Percentiles rank a stretch among this genome's conserved stretches.
Conservation (phyloP, 23 tunicate genomes). For the Ciona savignyi region DNA sequence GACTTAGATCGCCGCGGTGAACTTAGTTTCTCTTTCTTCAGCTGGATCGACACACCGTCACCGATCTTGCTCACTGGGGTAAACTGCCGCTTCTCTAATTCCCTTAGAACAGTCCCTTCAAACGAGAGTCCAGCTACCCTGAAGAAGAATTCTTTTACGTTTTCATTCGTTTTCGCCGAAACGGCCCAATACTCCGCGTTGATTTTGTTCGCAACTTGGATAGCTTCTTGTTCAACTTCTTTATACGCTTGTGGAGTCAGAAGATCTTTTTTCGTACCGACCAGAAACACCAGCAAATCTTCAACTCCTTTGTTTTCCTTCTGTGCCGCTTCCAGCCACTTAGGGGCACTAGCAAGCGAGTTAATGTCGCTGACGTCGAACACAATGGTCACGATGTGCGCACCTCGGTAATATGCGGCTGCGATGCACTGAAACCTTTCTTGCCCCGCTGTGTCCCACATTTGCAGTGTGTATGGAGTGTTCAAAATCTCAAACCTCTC, state of each 20-base stretch:
- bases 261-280: constrained; percentile 79
- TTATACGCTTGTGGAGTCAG: constrained; percentile 37
- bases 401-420: constrained; percentile 79
- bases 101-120: constrained; percentile 58
- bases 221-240: constrained; percentile 78
- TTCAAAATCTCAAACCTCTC: constrained; percentile 91
- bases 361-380: constrained; percentile 80
- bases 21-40: neutral
- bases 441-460: constrained; percentile 99
- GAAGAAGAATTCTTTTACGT: constrained; percentile 86
- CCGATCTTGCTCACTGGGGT: constrained; percentile 17
- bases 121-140: constrained; percentile 88
- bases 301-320: constrained; percentile 50
- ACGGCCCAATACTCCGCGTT: constrained; percentile 90
- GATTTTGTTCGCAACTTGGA: constrained; percentile 55
- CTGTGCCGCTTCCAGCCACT: constrained; percentile 70
- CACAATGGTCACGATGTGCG: constrained; percentile 47
- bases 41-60: neutral
- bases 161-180: constrained; percentile 69
- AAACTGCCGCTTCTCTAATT: constrained; percentile 36
- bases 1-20: neutral
- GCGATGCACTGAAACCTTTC: constrained; percentile 98
- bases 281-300: constrained; percentile 41
- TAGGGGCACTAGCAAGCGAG: constrained; percentile 29
- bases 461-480: constrained; percentile 90